Conservation (phyloP, 2,888 invertebrate species). For the Thymelicus sylvestris region DNA sequence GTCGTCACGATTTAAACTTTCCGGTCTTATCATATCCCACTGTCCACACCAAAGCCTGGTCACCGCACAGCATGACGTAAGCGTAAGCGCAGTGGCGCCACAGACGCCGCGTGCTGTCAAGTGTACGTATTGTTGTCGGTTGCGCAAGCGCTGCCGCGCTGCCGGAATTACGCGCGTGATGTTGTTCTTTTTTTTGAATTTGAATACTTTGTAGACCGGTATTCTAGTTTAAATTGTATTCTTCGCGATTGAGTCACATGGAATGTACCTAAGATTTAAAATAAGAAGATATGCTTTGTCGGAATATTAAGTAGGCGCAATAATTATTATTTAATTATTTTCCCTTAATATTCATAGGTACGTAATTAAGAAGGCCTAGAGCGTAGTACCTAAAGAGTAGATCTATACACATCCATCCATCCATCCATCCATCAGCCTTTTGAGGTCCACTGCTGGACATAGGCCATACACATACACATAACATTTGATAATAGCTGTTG, state of each 20-base stretch:
- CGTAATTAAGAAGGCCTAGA: too few relatives aligned
- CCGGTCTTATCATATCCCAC: neutral
- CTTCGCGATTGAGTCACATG: neutral
- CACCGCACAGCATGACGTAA: slow-evolving; percentile 8
- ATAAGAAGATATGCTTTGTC: neutral
- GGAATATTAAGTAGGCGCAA: too few relatives aligned
- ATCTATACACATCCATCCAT: too few relatives aligned
- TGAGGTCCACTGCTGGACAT: too few relatives aligned
- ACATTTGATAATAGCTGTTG: too few relatives aligned
- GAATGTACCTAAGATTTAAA: neutral
- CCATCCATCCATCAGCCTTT: too few relatives aligned
- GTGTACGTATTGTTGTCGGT: slow-evolving; percentile 17
- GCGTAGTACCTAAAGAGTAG: too few relatives aligned
- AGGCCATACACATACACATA: too few relatives aligned
- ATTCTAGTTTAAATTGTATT: neutral
- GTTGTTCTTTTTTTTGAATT: slow-evolving; percentile 10
- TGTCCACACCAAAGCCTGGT: neutral
- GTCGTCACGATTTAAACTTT: neutral
- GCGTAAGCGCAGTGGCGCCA: slow-evolving; percentile 29
- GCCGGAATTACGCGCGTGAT: slow-evolving; percentile 25
- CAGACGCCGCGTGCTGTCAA: slow-evolving; percentile 15
- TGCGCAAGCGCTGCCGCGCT: slow-evolving; percentile 28
- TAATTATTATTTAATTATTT: too few relatives aligned
- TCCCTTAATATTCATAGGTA: too few relatives aligned
- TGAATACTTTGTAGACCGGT: neutral